Evolutionary conservation across 2,797 vertebrate species (phyloP), one percentile per base, ranked within the genome.

Genomic region (Leptatherina wallacei): DNA sequence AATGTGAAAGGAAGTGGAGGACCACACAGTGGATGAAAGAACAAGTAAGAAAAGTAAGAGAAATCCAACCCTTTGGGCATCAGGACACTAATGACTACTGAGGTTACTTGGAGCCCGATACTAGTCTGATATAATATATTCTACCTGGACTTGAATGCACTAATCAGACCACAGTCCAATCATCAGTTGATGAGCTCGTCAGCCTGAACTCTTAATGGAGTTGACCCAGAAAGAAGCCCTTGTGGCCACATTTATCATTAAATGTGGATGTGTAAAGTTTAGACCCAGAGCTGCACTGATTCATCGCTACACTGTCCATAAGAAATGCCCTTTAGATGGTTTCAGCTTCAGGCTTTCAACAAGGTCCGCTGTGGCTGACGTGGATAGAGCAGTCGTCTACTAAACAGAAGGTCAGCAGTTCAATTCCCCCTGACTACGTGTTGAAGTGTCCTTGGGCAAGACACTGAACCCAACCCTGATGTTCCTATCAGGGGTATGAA

Each of bases 11-110:
- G 57, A 56, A 79, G 12, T 36, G 33, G 74, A 61, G 61, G 57
- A 71, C 73, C 22, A 61, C 6, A 36, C 2, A 16, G 44, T 44
- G 51, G 75, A 40, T 73, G 61, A 74, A 71, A 79, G 64, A 79
- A 63, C 49, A 40, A 35, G 29, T 63, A 40, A 47, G 57, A 52
- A 59, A 54, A 85, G 56, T 81, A 70, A 80, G 68, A 85, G 62
- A 77, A 83, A 83, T 85, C 57, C 70, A 86, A 69, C 81, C 91
- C 89, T 88, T 66, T 81, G 88, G 91, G 89, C 71, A 89, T 84
- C 67, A 20, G 64, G 71, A 77, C 79, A 85, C 77, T 92, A 90
- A 90, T 90, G 84, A 91, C 82, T 82, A 85, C 77, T 83, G 81
- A 69, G 88, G 87, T 86, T 89, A 88, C 67, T 74, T 55, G 42